Evolutionary conservation across 2,797 vertebrate species (phyloP), one percentile per base, ranked within the genome.

Genomic region (Circus cinereus): DNA sequence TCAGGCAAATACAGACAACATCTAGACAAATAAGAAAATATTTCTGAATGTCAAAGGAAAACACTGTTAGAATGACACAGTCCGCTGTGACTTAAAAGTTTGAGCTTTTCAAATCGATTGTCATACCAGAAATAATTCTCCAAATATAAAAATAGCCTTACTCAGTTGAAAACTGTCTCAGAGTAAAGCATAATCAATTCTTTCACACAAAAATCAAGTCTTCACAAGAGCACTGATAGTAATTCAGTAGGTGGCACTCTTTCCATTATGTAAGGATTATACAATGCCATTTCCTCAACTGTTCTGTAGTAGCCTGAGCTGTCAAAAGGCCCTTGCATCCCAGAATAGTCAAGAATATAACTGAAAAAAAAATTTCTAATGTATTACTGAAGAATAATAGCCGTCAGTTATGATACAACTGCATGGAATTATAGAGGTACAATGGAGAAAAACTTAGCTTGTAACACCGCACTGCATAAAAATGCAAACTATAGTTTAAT

Each of bases 221-320:
- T 63, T 69, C 51, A 23, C 8, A 38, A 42, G 30, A 90, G 21
- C 22, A 63, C 20, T 38, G 11, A 59, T 4, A 47, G 45, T 27
- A 51, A 81, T 67, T 94, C 96, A 89, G 90, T 77, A 97, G 96
- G 60, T 96, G 96, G 96, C 96, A 95, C 88, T 92, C 85, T 95
- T 76, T 85, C 89, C 77, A 72, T 88, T 85, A 56, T 14, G 4
- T 70, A 90, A 70, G n/a, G 70, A 74, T 32, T 40, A 69, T 2
- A 77, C 48, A 38, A 6, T 30, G 43, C 7, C 8, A 40, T 36
- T 86, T 90, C 50, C 51, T 48, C 6, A 2, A 63, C 67, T 38
- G 5, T 26, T 92, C 76, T 42, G 40, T 38, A 86, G 48, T 13
- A 80, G 43, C 22, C 62, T 56, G 59, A 88, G 36, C 59, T 88